Percentiles rank a stretch among this genome's conserved stretches.
These are phyloP conservation scores for Aldrovandia affinis DNA, from an alignment of 2,797 vertebrate genomes.

Conservation along the genomic window DNA sequence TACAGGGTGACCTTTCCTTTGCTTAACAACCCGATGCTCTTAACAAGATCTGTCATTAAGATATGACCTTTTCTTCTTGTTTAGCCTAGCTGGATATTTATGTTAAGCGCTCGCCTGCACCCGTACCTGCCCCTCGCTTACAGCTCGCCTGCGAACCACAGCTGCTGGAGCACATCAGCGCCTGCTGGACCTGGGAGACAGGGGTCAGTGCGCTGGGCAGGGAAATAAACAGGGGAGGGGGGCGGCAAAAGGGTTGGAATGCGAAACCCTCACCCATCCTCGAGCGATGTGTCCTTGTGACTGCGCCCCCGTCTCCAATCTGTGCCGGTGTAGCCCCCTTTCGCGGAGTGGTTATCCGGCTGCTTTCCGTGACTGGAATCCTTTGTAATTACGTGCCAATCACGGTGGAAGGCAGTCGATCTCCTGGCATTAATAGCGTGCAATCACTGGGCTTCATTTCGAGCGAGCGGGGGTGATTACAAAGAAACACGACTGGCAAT, in stretches of 20 bases:
- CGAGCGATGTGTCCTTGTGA: constrained; percentile 13
- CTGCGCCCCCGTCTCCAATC: constrained; percentile 19
- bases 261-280: constrained; percentile 5
- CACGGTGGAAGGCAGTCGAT: constrained; percentile 27
- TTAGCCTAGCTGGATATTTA: constrained; percentile 52
- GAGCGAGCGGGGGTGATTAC: constrained; percentile 29
- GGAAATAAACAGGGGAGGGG: not conserved
- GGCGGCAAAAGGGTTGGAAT: not conserved
- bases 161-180: constrained; percentile 51
- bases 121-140: not conserved
- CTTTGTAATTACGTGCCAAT: constrained; percentile 46
- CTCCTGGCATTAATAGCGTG: constrained; percentile 24
- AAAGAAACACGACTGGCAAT: not conserved
- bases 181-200: constrained; percentile 31
- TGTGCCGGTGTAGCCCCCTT: constrained; percentile 11
- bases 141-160: constrained; percentile 37
- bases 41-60: constrained; percentile 44
- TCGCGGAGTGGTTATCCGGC: not conserved
- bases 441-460: constrained; percentile 16
- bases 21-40: constrained; percentile 34
- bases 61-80: constrained; percentile 54
- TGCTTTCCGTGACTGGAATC: constrained; percentile 31
- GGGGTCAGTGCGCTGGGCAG: constrained; percentile 29
- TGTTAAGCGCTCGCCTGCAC: constrained; percentile 36
- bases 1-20: constrained; percentile 45